These are phyloP conservation scores for Aphidoletes aphidimyza DNA, from an alignment of 2,888 invertebrate genomes.

Conservation along the genomic window DNA sequence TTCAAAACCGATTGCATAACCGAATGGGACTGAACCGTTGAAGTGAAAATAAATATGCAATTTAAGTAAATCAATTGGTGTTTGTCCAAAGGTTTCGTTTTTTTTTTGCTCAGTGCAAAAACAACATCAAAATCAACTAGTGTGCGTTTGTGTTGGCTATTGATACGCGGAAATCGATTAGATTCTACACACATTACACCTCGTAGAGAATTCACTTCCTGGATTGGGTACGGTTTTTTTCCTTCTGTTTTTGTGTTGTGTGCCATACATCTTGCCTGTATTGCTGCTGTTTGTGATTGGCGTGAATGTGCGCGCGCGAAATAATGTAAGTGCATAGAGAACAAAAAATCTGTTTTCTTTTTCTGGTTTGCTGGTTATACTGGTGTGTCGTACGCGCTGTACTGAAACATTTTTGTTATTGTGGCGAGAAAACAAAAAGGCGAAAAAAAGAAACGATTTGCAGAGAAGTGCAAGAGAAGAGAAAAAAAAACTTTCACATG, in stretches of 20 bases:
- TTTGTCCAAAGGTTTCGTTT: not conserved
- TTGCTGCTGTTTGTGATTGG: not conserved
- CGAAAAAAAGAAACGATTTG: not conserved
- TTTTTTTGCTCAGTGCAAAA: too few relatives aligned
- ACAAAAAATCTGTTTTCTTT: too few relatives aligned
- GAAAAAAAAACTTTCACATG: conserved; percentile 44
- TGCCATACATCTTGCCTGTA: not conserved
- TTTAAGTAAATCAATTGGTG: not conserved
- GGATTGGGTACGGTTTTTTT: too few relatives aligned
- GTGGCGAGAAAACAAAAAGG: not conserved
- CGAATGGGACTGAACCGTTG: not conserved
- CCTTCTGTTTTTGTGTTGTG: not conserved
- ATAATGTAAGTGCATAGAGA: not conserved
- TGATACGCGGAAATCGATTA: conserved; percentile 25
- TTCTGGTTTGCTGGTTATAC: too few relatives aligned
- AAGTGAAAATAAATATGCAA: not conserved
- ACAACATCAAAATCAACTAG: too few relatives aligned
- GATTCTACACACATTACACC: conserved; percentile 38
- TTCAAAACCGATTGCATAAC: not conserved
- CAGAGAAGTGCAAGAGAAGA: not conserved
- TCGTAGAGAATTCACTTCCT: not conserved
- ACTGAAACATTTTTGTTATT: not conserved
- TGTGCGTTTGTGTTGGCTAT: too few relatives aligned
- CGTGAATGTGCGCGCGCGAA: not conserved
- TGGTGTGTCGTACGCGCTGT: not conserved